phyloP scores from a whole-genome alignment of 2,888 invertebrate genomes.

The Chromoteleia sp. region DNA sequence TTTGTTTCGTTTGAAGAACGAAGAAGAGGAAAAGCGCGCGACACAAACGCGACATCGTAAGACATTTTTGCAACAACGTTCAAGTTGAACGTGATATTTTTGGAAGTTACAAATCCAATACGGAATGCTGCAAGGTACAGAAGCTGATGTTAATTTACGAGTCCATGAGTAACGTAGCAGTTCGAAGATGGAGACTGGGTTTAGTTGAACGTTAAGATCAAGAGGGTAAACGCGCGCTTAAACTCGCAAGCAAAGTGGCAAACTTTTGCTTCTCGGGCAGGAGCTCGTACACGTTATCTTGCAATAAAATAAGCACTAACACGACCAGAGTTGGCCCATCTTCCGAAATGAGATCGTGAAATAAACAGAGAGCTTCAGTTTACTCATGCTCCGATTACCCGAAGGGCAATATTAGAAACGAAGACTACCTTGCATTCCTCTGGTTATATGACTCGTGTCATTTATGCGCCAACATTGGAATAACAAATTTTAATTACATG shows the following conservation, averaged over 20 bases:
- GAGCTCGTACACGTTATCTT: constrained; percentile 65
- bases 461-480: constrained; percentile 46
- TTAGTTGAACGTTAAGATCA: constrained; percentile 66
- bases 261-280: constrained; percentile 62
- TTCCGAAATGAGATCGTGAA: constrained; percentile 69
- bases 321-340: constrained; percentile 65
- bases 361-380: constrained; percentile 67
- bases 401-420: constrained; percentile 61
- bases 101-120: constrained; percentile 31
- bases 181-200: constrained; percentile 55
- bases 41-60: not conserved
- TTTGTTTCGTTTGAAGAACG: too few species aligned
- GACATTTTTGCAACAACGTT: constrained; percentile 3
- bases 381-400: constrained; percentile 66
- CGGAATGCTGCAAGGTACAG: constrained; percentile 39
- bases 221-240: constrained; percentile 63
- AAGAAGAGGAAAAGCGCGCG: too few species aligned
- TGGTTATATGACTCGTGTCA: constrained; percentile 42
- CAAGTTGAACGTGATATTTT: constrained; percentile 46
- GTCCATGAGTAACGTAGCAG: constrained; percentile 56
- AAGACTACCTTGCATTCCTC: constrained; percentile 39
- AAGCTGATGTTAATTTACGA: constrained; percentile 58
- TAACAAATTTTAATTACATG: constrained; percentile 52
- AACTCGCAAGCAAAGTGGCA: constrained; percentile 66
- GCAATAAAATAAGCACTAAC: constrained; percentile 70